Evolutionary conservation across 1,140 invertebrate genomes (phyloP).

Genomic region (Calephelis virginiensis): DNA sequence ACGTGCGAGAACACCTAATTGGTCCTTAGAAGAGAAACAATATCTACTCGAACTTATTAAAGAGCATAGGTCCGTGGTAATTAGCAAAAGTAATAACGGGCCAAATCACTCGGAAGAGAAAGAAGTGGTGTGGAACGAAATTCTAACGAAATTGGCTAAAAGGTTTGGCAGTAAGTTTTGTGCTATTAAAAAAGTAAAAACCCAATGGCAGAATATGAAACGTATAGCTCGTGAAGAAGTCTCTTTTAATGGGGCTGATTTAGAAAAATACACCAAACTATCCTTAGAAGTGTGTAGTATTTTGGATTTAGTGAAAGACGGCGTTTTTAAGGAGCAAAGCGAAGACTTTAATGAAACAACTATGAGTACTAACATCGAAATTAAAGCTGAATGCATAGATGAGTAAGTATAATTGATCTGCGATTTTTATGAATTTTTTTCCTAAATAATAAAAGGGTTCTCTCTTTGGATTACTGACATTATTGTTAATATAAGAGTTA

Average conservation of each 20-base stretch:
- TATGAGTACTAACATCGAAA: slow-evolving; percentile 56
- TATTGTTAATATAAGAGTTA: slow-evolving; percentile 19
- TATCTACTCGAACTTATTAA: slow-evolving; percentile 68
- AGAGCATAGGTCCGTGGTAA: slow-evolving; percentile 56
- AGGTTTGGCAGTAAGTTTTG: slow-evolving; percentile 65
- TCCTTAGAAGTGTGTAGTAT: slow-evolving; percentile 66
- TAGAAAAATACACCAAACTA: slow-evolving; percentile 53
- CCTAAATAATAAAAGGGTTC: no score
- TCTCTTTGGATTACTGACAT: neutral
- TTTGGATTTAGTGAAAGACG: slow-evolving; percentile 58
- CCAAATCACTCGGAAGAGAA: slow-evolving; percentile 66
- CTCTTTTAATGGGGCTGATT: slow-evolving; percentile 41
- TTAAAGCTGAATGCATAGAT: slow-evolving; percentile 65
- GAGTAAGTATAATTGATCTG: slow-evolving; percentile 53
- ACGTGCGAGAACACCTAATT: slow-evolving; percentile 64
- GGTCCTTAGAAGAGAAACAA: slow-evolving; percentile 68
- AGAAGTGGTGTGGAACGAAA: slow-evolving; percentile 70
- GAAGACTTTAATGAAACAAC: slow-evolving; percentile 45
- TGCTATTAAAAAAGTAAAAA: slow-evolving; percentile 69
- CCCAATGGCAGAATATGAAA: slow-evolving; percentile 76
- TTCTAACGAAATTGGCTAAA: slow-evolving; percentile 49
- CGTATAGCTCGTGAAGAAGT: slow-evolving; percentile 69
- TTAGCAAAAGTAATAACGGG: slow-evolving; percentile 60
- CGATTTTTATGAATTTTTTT: no score
- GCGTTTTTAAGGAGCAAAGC: slow-evolving; percentile 43